Base-by-base conservation (phyloP, 1,140 invertebrate genomes). In the Listronotus bonariensis region DNA sequence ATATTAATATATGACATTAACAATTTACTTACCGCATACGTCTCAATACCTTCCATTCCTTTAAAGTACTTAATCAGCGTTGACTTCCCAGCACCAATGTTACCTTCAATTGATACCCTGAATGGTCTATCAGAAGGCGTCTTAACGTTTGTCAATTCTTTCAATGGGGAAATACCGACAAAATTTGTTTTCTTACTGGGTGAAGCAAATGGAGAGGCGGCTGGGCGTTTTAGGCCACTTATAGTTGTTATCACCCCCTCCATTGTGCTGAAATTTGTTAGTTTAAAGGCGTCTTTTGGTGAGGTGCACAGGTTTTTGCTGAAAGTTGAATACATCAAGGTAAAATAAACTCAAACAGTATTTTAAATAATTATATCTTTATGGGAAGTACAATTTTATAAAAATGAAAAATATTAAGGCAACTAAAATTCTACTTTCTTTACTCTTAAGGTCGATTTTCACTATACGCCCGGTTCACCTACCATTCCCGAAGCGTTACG, bases 31-130 rank as follows among this genome's bases (percentile, higher is more conserved):
- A 79, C 77, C 3, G 68, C 53, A 71, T 77, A 77, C 6, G 74
- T 75, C 68, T 79, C 76, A 51, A 79, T 72, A 10, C 70, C 70
- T 8, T 69, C 58, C 61, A 75, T 71, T 68, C 87, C 82, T 51
- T 86, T 80, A 77, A 96, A 96, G 80, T 95, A 88, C 68, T 93
- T 86, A 10, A 97, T 79, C 72, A 95, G 91, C 14, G 93, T 94
- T 9, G 93, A 95, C 81, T 97, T 97, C 5, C 94, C 95, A 77
- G 92, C 92, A 32, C 93, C 93, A 74, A 97, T 96, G 77, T 97
- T 97, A 26, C 95, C 95, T 78, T 97, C 94, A 11, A 97, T 88
- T n/a, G 92, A 87, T 8, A 96, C 89, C 18, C 72, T 62, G 61
- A 78, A 78, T 10, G 77, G 74, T 26, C 77, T 65, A 62, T 77